Percentiles rank a stretch among this genome's conserved stretches.
phyloP scores from a whole-genome alignment of 1,140 invertebrate genomes.

The Ostrea edulis region DNA sequence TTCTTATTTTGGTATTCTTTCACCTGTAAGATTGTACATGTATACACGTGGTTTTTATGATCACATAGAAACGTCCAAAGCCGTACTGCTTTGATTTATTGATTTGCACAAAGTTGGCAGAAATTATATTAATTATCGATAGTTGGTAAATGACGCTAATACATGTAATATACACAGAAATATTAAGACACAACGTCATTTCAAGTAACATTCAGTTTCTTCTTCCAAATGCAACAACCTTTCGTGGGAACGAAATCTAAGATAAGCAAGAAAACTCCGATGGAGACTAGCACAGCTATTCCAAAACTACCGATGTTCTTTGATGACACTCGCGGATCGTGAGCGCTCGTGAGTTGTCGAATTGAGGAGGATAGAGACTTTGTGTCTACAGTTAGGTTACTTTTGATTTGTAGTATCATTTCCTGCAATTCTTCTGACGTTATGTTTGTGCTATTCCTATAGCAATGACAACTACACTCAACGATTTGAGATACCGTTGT shows the following conservation, averaged over 20 bases:
- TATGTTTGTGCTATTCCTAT: constrained; percentile 5
- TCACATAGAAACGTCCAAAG: too few relatives aligned
- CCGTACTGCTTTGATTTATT: too few relatives aligned
- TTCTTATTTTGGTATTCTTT: too few relatives aligned
- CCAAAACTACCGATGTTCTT: constrained; percentile 35
- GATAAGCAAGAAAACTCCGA: not conserved
- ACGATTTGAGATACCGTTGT: not conserved
- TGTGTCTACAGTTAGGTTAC: constrained; percentile 23
- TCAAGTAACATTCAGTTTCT: too few relatives aligned
- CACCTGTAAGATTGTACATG: too few relatives aligned
- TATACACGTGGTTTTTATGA: too few relatives aligned
- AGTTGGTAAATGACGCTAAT: too few relatives aligned
- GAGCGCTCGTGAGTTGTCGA: constrained; percentile 30
- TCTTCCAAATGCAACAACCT: not conserved
- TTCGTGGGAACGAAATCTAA: not conserved
- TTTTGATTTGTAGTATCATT: constrained; percentile 2
- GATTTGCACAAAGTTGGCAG: too few relatives aligned
- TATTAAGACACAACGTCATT: too few relatives aligned
- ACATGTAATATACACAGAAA: too few relatives aligned
- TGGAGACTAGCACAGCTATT: not conserved
- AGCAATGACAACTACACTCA: not conserved
- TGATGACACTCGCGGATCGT: constrained; percentile 7
- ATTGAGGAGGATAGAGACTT: constrained; percentile 18
- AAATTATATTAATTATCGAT: too few relatives aligned
- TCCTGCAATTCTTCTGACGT: constrained; percentile 26